Conservation (phyloP, 1,140 invertebrate species). For the Aphaenogaster floridana region DNA sequence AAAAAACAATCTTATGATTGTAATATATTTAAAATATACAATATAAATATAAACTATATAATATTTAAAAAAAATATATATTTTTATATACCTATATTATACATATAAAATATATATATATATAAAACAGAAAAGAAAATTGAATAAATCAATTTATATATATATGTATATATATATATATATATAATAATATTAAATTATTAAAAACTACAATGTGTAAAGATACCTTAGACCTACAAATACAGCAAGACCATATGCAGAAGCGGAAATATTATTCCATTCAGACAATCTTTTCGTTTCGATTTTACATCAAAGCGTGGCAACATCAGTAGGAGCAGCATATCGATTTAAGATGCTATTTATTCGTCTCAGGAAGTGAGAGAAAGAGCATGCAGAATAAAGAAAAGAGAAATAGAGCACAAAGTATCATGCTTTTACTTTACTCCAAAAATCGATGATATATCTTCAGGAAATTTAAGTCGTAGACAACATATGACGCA, state of each 20-base stretch:
- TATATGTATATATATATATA: no score
- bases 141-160: background rate
- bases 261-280: conserved; percentile 5
- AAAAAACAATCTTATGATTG: background rate
- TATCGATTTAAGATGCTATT: background rate
- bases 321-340: background rate
- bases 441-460: conserved; percentile 25
- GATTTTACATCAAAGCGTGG: background rate
- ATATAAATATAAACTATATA: no score
- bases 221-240: background rate
- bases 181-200: background rate
- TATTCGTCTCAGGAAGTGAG: background rate
- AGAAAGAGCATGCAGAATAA: conserved; percentile 12
- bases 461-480: conserved; percentile 3
- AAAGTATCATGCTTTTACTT: background rate
- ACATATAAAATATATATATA: no score
- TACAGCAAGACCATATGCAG: background rate
- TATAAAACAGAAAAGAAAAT: background rate
- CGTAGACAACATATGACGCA: background rate
- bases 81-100: no score
- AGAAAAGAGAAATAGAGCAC: background rate
- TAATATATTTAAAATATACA: background rate
- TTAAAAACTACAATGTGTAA: background rate
- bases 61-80: no score
- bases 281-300: background rate